These are phyloP conservation scores for Zenarchopterus dispar DNA, from an alignment of 2,797 vertebrate genomes.

Conservation along the genomic window DNA sequence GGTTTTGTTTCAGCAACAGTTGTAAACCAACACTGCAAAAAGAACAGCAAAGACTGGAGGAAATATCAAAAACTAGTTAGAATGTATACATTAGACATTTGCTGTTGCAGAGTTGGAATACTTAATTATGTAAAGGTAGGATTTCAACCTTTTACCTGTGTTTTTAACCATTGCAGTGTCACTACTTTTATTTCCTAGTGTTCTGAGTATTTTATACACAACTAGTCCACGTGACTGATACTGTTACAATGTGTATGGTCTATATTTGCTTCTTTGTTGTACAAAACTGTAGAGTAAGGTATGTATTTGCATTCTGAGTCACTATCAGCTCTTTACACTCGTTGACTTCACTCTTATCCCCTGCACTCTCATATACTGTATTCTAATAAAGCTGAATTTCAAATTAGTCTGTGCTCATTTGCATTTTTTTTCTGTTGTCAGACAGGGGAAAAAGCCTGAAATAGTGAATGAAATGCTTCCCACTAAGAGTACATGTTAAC, in stretches of 20 bases:
- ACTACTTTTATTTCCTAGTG: neutral
- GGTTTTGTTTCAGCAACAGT: neutral
- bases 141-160: neutral
- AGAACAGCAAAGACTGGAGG: neutral
- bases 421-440: too few relatives aligned
- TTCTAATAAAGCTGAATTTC: neutral
- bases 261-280: too few relatives aligned
- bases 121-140: neutral
- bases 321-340: neutral
- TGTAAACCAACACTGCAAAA: neutral
- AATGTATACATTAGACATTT: too few relatives aligned
- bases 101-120: too few relatives aligned
- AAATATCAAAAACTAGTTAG: neutral
- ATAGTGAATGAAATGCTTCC: too few relatives aligned
- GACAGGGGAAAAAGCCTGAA: neutral
- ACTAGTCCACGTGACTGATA: neutral
- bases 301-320: neutral
- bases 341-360: neutral
- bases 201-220: neutral
- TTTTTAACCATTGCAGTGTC: neutral
- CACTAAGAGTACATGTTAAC: too few relatives aligned
- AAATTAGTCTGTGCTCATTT: neutral
- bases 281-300: neutral
- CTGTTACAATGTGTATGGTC: neutral
- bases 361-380: neutral